phyloP scores from a whole-genome alignment of 2,888 invertebrate species.

The Ferdinandea cuprea region DNA sequence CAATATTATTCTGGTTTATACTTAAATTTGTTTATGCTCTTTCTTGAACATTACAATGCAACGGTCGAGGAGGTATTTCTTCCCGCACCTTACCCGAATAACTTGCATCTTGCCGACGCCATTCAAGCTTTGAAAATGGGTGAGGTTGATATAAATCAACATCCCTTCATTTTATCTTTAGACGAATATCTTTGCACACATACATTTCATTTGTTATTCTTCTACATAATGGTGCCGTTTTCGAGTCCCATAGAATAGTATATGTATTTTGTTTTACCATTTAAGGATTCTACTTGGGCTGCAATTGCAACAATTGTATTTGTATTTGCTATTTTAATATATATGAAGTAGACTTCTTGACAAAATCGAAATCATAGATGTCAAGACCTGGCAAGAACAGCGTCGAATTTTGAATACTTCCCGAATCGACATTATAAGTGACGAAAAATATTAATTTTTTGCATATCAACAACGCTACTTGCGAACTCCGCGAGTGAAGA shows the following conservation, averaged over 20 bases:
- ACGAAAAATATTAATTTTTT: slow-evolving; percentile 70
- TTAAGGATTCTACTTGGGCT: slow-evolving; percentile 50
- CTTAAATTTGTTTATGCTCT: slow-evolving; percentile 32
- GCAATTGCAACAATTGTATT: slow-evolving; percentile 2
- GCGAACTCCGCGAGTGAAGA: slow-evolving; percentile 57
- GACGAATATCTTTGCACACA: slow-evolving; percentile 35
- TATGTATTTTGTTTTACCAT: slow-evolving; percentile 75
- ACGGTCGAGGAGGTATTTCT: slow-evolving; percentile 47
- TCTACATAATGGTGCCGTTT: slow-evolving; percentile 63
- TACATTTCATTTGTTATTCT: neutral
- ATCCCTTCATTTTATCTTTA: slow-evolving; percentile 27
- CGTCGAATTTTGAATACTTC: slow-evolving; percentile 59
- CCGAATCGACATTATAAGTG: slow-evolving; percentile 54
- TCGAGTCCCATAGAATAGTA: slow-evolving; percentile 69
- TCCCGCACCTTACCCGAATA: slow-evolving; percentile 45
- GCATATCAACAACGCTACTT: slow-evolving; percentile 76
- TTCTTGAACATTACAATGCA: slow-evolving; percentile 51
- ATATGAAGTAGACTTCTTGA: slow-evolving; percentile 15
- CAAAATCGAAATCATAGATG: slow-evolving; percentile 40
- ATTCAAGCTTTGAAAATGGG: slow-evolving; percentile 28
- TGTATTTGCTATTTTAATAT: slow-evolving; percentile 16
- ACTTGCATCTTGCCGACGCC: slow-evolving; percentile 13
- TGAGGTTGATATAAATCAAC: slow-evolving; percentile 33
- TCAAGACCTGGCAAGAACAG: slow-evolving; percentile 9
- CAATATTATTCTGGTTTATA: slow-evolving; percentile 33